phyloP scores from a whole-genome alignment of 2,797 vertebrate species.

The Holocentrus rufus region DNA sequence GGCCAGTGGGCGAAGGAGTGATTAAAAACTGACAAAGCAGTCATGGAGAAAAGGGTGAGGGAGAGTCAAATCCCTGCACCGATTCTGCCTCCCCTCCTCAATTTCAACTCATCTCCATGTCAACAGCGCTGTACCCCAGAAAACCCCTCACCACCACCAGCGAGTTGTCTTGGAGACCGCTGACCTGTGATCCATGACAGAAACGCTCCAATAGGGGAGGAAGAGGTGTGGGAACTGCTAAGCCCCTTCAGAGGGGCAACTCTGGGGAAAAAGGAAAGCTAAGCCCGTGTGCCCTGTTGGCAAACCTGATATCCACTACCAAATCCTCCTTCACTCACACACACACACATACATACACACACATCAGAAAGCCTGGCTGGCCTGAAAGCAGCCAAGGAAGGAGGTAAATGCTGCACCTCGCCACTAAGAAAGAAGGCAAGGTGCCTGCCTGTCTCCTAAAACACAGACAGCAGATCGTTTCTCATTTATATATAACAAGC shows the following conservation, averaged over 20 bases:
- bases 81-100: slow-evolving; percentile 10
- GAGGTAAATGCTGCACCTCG: slow-evolving; percentile 52
- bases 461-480: slow-evolving; percentile 24
- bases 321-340: not conserved
- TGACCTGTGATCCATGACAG: slow-evolving; percentile 53
- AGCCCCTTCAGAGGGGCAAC: slow-evolving; percentile 53
- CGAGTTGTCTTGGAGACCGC: slow-evolving; percentile 66
- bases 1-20: not conserved
- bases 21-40: not conserved
- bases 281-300: slow-evolving; percentile 32
- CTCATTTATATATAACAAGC: slow-evolving; percentile 31
- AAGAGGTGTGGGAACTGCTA: slow-evolving; percentile 64
- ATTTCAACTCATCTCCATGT: slow-evolving; percentile 61
- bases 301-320: slow-evolving; percentile 16
- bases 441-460: slow-evolving; percentile 12
- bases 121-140: slow-evolving; percentile 58
- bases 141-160: slow-evolving; percentile 33
- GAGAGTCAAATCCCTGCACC: not conserved
- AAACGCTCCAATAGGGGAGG: slow-evolving; percentile 49
- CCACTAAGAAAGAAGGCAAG: slow-evolving; percentile 40
- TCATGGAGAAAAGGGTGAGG: not conserved
- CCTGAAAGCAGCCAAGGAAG: slow-evolving; percentile 13
- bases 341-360: slow-evolving; percentile 1
- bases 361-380: slow-evolving; percentile 24
- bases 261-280: slow-evolving; percentile 47